Conservation (phyloP, 1,140 invertebrate species). For the Branchinecta lindahli region DNA sequence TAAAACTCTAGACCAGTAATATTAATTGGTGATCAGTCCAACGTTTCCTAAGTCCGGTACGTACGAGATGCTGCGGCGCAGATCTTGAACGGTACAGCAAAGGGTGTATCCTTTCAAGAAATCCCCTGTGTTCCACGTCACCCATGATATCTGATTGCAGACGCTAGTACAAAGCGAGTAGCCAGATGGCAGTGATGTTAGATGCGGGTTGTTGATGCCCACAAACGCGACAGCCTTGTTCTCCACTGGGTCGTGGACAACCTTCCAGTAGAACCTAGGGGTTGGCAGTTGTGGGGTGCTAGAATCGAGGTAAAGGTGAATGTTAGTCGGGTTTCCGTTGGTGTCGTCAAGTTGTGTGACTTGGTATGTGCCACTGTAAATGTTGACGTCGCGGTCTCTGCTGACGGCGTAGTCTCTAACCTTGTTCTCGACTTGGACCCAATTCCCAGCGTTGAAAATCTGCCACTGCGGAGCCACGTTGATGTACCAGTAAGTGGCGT, state of each 20-base stretch:
- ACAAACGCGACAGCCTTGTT: conserved; percentile 14
- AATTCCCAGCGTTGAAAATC: conserved; percentile 39
- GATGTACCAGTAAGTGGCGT: conserved; percentile 28
- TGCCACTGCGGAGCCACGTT: conserved; percentile 43
- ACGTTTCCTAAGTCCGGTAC: conserved; percentile 10
- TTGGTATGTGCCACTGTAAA: conserved; percentile 15
- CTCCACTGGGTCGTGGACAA: conserved; percentile 14
- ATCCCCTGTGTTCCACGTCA: conserved; percentile 13
- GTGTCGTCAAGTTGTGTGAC: not conserved
- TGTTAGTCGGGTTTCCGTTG: not conserved
- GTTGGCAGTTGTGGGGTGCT: conserved; percentile 9
- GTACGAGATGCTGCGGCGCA: not conserved
- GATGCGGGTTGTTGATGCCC: conserved; percentile 18
- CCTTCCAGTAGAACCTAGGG: conserved; percentile 17
- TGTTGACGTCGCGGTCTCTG: conserved; percentile 5
- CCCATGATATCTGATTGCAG: conserved; percentile 16
- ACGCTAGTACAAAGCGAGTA: conserved; percentile 15
- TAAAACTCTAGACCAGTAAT: not conserved
- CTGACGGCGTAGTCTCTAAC: not conserved
- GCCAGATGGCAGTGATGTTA: not conserved
- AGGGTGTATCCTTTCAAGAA: conserved; percentile 17
- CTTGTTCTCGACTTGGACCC: conserved; percentile 27
- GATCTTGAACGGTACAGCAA: conserved; percentile 16
- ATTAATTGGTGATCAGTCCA: not conserved
- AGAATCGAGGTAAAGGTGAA: conserved; percentile 27